Evolutionary conservation across 1,140 invertebrate genomes (phyloP).

Genomic region (Psilanteris sp.): DNA sequence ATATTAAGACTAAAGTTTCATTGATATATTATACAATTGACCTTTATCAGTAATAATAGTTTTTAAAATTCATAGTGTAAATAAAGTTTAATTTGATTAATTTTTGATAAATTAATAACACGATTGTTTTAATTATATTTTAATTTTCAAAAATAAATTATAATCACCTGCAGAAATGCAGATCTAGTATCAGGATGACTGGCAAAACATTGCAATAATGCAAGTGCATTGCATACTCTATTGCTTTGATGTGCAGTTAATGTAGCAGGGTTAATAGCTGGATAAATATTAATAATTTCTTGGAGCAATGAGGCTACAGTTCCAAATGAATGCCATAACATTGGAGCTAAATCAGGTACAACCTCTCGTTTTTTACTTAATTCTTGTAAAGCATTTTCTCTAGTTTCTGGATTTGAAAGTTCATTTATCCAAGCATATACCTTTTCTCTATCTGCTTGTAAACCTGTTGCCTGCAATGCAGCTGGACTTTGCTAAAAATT

Average conservation of each 20-base stretch:
- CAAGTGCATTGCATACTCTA: constrained; percentile 98
- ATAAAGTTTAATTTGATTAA: too few relatives aligned
- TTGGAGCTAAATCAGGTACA: constrained; percentile 96
- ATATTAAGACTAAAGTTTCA: too few relatives aligned
- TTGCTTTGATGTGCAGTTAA: constrained; percentile 96
- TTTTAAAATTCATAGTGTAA: too few relatives aligned
- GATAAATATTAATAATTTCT: constrained; percentile 97
- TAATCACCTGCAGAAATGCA: constrained; percentile 93
- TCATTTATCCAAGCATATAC: constrained; percentile 97
- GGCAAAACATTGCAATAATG: constrained; percentile 98
- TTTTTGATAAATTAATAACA: too few relatives aligned
- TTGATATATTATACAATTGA: too few relatives aligned
- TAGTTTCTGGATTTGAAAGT: constrained; percentile 94
- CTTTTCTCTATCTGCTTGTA: constrained; percentile 86
- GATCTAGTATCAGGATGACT: constrained; percentile 98
- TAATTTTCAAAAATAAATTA: too few relatives aligned
- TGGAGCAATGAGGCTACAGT: constrained; percentile 97
- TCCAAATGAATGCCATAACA: constrained; percentile 99
- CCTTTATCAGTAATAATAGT: too few relatives aligned
- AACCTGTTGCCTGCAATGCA: constrained; percentile 75
- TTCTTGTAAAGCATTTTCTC: constrained; percentile 97
- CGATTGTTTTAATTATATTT: too few relatives aligned
- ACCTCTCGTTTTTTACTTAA: constrained; percentile 98
- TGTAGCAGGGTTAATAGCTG: constrained; percentile 97
- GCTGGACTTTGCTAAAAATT: constrained; percentile 83